Base-by-base conservation (phyloP, 2,113 vertebrate species). In the Phylloscopus trochiloides region DNA sequence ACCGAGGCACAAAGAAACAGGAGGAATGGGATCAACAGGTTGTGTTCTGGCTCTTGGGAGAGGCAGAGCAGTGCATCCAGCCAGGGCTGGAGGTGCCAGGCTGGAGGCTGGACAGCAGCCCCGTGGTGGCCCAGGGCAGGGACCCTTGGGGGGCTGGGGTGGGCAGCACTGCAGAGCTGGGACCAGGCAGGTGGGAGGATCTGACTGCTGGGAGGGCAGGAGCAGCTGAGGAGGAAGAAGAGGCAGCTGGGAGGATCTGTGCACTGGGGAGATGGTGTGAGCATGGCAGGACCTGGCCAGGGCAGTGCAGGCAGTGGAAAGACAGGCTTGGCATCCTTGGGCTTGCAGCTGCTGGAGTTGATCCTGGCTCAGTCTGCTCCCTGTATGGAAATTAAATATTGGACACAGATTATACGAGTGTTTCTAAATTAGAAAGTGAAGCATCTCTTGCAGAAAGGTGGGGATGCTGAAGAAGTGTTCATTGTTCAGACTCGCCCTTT, bases 1-100 rank as follows among this genome's bases (percentile, higher is more conserved):
- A 63, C 82, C 92, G 82, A 76, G 86, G 86, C 92, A 92, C 88
- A 96, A 90, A 94, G 90, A 55, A 88, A 21, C 40, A 40, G 70
- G 13, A 78, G 92, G 91, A 88, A 34, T 86, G 61, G 55, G 79
- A 93, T 68, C 90, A 87, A 58, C 92, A 91, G 83, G 91, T 94
- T 92, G 52, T 74, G 62, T 66, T 68, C 38, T 66, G 58, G 66
- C 22, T 87, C 80, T 45, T 63, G 80, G 45, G 52, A 81, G 58
- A 58, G 68, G 62, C 6, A 1, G 34, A 28, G 28, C 40, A 51
- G 62, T 74, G 75, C 51, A 70, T 26, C 72, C 34, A 86, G 80
- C 9, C 1, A 1, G 65, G 71, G 67, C 58, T 66, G 0, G 5
- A 54, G 63, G 51, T 62, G 83, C 47, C 15, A 7, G 40, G 75